Evolutionary conservation across 2,113 vertebrate genomes (phyloP).

Genomic region (Archilochus colubris): DNA sequence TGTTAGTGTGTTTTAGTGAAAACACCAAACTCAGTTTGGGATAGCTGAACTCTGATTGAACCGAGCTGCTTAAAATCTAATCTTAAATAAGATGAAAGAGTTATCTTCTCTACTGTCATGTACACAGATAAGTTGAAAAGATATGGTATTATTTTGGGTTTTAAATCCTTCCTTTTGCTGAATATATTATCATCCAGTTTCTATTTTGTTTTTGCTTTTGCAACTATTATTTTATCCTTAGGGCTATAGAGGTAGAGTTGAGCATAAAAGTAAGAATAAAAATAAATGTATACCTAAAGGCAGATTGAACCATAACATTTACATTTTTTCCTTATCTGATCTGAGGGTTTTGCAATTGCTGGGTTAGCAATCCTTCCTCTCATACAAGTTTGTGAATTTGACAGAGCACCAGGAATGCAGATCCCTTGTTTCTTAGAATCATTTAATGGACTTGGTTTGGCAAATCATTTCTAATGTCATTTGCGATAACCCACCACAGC

Average conservation of each 20-base stretch:
- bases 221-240: neutral
- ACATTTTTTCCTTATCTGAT: constrained; percentile 49
- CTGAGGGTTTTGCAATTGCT: neutral
- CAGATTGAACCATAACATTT: constrained; percentile 23
- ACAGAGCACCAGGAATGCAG: neutral
- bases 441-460: neutral
- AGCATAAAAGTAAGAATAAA: neutral
- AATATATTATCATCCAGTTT: neutral
- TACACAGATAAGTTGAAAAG: neutral
- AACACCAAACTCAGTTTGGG: neutral
- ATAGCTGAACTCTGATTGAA: constrained; percentile 10
- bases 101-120: neutral
- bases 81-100: neutral
- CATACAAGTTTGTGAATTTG: neutral
- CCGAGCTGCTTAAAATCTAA: neutral
- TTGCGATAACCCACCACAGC: neutral
- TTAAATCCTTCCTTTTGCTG: neutral
- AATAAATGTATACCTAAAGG: neutral
- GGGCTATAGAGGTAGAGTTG: neutral
- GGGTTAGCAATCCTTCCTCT: neutral
- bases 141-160: neutral
- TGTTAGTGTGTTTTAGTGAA: neutral
- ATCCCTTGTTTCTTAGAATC: neutral
- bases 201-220: neutral
- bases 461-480: neutral